Evolutionary conservation across 2,888 invertebrate genomes (phyloP).

Genomic region (Aphrophora alni): DNA sequence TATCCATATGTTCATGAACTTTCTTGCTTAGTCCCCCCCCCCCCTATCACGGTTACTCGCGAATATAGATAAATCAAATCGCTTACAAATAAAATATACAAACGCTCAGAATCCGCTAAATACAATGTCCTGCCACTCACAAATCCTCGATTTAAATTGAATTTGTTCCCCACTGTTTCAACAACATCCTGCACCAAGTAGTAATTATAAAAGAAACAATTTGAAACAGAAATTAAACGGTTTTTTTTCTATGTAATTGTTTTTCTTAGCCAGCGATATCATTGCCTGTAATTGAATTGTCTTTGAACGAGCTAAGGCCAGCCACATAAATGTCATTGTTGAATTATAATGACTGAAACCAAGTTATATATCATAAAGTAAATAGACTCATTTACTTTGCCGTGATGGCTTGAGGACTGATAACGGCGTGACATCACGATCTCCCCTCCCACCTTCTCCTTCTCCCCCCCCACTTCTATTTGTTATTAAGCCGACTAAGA

Average conservation of each 20-base stretch:
- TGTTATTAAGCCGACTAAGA: background rate
- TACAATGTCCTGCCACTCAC: no score
- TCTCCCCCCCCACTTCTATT: no score
- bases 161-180: background rate
- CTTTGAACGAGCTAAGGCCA: slow-evolving; percentile 1
- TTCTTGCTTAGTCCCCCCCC: no score
- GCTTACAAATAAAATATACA: no score
- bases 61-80: no score
- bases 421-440: background rate
- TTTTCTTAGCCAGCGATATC: background rate
- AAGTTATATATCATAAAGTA: background rate
- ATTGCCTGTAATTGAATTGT: background rate
- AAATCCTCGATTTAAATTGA: background rate
- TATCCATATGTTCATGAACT: no score
- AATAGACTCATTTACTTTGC: background rate
- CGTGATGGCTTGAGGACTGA: background rate
- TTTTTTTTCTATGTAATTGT: background rate
- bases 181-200: background rate
- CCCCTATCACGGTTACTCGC: no score
- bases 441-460: no score
- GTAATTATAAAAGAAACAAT: background rate
- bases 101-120: no score
- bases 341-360: background rate
- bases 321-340: background rate
- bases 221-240: slow-evolving; percentile 1